Conservation (phyloP, 2,888 invertebrate genomes). For the Xylophagus ater region DNA sequence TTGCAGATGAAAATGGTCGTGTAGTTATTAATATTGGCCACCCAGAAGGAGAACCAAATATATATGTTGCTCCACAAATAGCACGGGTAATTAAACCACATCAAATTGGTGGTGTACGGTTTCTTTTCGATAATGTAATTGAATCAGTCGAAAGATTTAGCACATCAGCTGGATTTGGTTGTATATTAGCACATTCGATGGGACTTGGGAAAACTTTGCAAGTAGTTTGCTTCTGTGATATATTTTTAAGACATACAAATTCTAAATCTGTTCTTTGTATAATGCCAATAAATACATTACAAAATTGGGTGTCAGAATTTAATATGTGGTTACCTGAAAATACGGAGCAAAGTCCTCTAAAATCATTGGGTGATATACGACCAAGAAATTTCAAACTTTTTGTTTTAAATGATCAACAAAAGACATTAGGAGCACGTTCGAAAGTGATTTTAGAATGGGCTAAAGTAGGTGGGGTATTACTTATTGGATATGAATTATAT, state of each 20-base stretch:
- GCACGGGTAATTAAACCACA: slow-evolving; percentile 89
- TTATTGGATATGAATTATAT: slow-evolving; percentile 96
- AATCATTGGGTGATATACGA: slow-evolving; percentile 56
- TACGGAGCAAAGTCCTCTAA: slow-evolving; percentile 44
- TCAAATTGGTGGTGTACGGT: slow-evolving; percentile 92
- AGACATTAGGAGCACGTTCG: slow-evolving; percentile 76
- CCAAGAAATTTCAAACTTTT: slow-evolving; percentile 77
- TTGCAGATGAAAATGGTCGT: slow-evolving; percentile 81
- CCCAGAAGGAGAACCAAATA: slow-evolving; percentile 78
- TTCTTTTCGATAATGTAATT: slow-evolving; percentile 93
- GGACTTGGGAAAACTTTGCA: slow-evolving; percentile 97
- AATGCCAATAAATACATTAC: slow-evolving; percentile 96
- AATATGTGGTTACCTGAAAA: slow-evolving; percentile 91
- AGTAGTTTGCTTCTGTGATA: slow-evolving; percentile 92
- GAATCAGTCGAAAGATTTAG: slow-evolving; percentile 84
- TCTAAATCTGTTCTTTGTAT: slow-evolving; percentile 88
- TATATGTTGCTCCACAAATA: slow-evolving; percentile 85
- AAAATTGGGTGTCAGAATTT: slow-evolving; percentile 95
- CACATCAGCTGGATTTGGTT: slow-evolving; percentile 86
- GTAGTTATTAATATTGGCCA: slow-evolving; percentile 91
- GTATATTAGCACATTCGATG: slow-evolving; percentile 98
- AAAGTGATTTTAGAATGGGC: slow-evolving; percentile 83
- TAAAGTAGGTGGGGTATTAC: slow-evolving; percentile 77
- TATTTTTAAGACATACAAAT: slow-evolving; percentile 81
- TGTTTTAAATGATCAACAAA: slow-evolving; percentile 88